phyloP scores from a whole-genome alignment of 2,888 invertebrate species.

The Limenitis camilla region DNA sequence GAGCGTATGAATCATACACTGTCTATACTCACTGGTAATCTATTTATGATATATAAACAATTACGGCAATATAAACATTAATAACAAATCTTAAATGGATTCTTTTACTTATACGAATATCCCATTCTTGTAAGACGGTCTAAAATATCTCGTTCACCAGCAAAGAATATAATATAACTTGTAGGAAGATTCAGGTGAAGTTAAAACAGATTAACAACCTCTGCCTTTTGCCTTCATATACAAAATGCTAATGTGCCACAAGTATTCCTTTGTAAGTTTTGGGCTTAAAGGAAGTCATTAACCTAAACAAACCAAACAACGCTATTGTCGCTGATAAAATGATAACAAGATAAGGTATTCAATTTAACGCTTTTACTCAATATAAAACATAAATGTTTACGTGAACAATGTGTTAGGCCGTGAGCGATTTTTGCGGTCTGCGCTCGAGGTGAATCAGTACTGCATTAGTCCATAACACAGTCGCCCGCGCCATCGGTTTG shows the following conservation, averaged over 20 bases:
- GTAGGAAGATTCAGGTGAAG: too few relatives aligned
- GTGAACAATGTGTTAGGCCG: slow-evolving; percentile 61
- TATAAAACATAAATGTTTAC: slow-evolving; percentile 44
- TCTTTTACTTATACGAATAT: too few relatives aligned
- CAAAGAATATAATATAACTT: too few relatives aligned
- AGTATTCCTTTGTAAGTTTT: background rate
- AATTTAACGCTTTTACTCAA: slow-evolving; percentile 1
- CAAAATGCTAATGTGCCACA: background rate
- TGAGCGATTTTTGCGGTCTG: slow-evolving; percentile 59
- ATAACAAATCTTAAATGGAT: too few relatives aligned
- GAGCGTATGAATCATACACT: too few relatives aligned
- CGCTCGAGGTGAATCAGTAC: slow-evolving; percentile 67
- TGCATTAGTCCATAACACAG: slow-evolving; percentile 66
- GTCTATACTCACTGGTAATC: too few relatives aligned
- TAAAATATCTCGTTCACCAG: too few relatives aligned
- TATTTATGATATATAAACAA: too few relatives aligned
- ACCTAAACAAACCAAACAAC: background rate
- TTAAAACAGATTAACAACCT: too few relatives aligned
- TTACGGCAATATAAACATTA: too few relatives aligned
- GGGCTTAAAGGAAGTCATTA: background rate
- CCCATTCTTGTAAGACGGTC: too few relatives aligned
- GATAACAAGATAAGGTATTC: background rate
- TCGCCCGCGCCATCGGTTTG: slow-evolving; percentile 59
- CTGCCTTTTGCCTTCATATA: too few relatives aligned
- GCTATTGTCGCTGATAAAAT: background rate